Evolutionary conservation across 2,888 invertebrate genomes (phyloP).

Genomic region (Xylota sylvarum): DNA sequence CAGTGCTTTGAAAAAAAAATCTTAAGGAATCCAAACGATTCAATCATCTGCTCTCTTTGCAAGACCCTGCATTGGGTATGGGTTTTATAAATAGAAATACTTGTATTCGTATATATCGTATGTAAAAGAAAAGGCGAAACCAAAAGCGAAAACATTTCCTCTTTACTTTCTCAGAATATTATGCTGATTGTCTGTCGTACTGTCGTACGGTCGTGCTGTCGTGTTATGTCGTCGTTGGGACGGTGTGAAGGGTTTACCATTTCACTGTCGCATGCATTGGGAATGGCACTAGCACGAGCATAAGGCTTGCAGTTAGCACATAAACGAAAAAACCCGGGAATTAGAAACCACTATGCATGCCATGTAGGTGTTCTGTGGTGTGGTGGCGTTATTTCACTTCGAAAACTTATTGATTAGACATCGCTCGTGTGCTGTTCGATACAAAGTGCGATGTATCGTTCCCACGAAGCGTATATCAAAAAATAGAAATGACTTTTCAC

Average conservation of each 20-base stretch:
- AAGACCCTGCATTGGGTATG: conserved; percentile 13
- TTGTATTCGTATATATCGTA: neutral
- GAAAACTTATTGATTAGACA: conserved; percentile 10
- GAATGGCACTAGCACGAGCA: neutral
- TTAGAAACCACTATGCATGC: neutral
- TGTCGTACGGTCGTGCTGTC: too few relatives aligned
- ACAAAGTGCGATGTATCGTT: conserved; percentile 7
- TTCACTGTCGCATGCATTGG: conserved; percentile 11
- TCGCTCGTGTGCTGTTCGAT: conserved; percentile 1
- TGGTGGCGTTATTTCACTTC: conserved; percentile 15
- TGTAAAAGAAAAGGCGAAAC: conserved; percentile 19
- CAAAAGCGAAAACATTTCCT: conserved; percentile 49
- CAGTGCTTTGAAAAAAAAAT: conserved; percentile 4
- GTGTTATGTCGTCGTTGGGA: neutral
- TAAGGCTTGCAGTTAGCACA: neutral
- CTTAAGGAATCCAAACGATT: conserved; percentile 22
- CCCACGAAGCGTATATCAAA: conserved; percentile 39
- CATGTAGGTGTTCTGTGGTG: neutral
- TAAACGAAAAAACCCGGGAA: neutral
- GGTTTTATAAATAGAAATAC: conserved; percentile 59
- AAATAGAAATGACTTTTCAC: conserved; percentile 73
- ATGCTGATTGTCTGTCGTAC: neutral
- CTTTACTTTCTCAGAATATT: conserved; percentile 36
- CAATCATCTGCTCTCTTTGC: conserved; percentile 31
- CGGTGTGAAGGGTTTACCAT: conserved; percentile 25